Conservation (phyloP, 1,140 invertebrate genomes). For the Chlorops oryzae region DNA sequence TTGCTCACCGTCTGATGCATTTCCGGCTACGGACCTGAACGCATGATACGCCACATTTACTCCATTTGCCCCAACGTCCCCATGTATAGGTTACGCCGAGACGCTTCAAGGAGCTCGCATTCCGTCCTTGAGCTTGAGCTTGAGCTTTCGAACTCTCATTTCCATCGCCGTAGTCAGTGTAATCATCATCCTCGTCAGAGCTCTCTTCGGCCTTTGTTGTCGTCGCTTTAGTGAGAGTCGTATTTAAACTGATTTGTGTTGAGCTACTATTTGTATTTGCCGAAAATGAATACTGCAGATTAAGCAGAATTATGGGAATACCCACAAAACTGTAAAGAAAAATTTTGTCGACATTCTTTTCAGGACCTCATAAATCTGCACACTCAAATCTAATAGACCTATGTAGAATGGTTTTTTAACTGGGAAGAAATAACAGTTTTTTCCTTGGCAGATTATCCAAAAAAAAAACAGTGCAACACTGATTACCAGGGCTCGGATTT, state of each 20-base stretch:
- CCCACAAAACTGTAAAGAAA: too few species aligned
- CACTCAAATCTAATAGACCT: too few species aligned
- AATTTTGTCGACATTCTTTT: too few species aligned
- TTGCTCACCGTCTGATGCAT: slow-evolving; percentile 27
- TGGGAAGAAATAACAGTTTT: too few species aligned
- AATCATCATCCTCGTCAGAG: slow-evolving; percentile 25
- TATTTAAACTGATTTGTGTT: neutral
- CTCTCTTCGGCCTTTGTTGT: too few species aligned
- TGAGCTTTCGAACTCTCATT: slow-evolving; percentile 9
- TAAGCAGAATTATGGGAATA: too few species aligned
- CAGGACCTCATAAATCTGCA: too few species aligned
- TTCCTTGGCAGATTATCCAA: too few species aligned
- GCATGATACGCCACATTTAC: slow-evolving; percentile 28
- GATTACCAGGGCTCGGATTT: too few species aligned
- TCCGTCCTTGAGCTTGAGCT: slow-evolving; percentile 15
- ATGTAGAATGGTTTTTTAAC: too few species aligned
- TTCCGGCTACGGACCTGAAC: slow-evolving; percentile 28
- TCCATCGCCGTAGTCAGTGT: slow-evolving; percentile 19
- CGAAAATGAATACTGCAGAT: too few species aligned
- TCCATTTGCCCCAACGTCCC: slow-evolving; percentile 36
- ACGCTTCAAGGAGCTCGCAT: slow-evolving; percentile 17
- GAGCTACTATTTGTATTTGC: neutral
- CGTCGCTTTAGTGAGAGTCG: neutral
- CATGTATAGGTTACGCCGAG: slow-evolving; percentile 28
- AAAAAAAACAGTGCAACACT: too few species aligned